Conservation (phyloP, 2,113 vertebrate genomes). For the Bos javanicus region DNA sequence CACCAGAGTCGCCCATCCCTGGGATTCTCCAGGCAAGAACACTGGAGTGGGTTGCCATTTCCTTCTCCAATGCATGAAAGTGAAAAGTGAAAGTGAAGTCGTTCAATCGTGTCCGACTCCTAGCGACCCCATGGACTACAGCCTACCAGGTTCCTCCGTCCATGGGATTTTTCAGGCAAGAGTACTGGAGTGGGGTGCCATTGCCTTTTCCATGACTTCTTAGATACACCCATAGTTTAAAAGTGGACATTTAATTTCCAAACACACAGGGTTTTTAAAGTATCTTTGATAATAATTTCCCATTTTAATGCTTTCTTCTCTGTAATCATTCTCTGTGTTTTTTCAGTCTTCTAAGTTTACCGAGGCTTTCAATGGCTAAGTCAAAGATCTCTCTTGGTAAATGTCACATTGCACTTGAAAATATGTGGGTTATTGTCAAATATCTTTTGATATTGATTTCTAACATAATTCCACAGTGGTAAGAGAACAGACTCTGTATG, state of each 20-base stretch:
- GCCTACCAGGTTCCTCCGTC: too few species aligned
- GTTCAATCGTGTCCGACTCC: too few species aligned
- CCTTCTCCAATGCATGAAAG: too few species aligned
- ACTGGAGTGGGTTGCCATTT: too few species aligned
- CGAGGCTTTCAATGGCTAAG: not conserved
- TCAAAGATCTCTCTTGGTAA: not conserved
- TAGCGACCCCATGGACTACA: too few species aligned
- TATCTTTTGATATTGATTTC: not conserved
- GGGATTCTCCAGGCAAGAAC: too few species aligned
- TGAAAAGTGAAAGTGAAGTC: too few species aligned
- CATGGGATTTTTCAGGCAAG: too few species aligned
- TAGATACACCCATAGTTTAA: not conserved
- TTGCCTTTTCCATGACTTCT: not conserved
- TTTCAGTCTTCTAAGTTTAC: not conserved
- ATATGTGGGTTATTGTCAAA: not conserved
- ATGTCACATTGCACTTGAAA: not conserved
- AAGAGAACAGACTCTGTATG: not conserved
- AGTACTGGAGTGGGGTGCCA: too few species aligned
- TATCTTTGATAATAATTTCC: not conserved
- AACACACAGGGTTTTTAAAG: not conserved
- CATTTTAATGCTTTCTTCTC: not conserved
- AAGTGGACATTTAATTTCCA: not conserved
- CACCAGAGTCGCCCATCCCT: too few species aligned
- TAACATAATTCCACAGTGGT: not conserved
- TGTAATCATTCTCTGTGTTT: not conserved